Evolutionary conservation across 2,113 vertebrate species (phyloP), one percentile per base, ranked within the genome.

Genomic region (Hippocampus barbouri): DNA sequence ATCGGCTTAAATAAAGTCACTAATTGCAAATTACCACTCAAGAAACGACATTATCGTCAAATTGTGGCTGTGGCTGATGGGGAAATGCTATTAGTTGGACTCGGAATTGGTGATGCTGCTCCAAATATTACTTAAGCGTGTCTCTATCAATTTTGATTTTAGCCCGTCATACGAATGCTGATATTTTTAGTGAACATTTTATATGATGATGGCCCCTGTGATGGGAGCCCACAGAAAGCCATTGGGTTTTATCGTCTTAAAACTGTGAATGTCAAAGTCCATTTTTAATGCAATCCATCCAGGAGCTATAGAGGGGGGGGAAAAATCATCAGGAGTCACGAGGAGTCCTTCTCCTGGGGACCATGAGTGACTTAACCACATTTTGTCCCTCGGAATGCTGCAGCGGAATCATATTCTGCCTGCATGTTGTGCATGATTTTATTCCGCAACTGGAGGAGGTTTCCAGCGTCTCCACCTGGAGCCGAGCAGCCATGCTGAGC

Each of bases 401-500:
- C 61, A 47, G 65, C 51, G 49, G 54, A 73, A 54, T 68, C 74
- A 74, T 66, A 54, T 68, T 70, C 47, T 20, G 7, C 68, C 34
- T 21, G 45, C 72, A 75, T 70, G 18, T 66, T 56, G 66, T 68
- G 30, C 57, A 43, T 70, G 34, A 70, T 73, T 79, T 75, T 67
- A 66, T 77, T 73, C 47, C 49, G 11, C 64, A 73, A 43, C 73
- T 77, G n/a, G 16, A 70, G 34, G 68, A 7, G 16, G 63, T 76
- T 81, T 76, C 14, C 69, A 60, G 12, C 71, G 43, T 67, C 77
- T 70, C 63, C 2, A 25, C 60, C 70, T 73, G 72, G 70, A 74
- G 62, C 79, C 14, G 72, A 12, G 67, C 41, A 51, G 60, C 30
- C 73, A 74, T 60, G 81, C 76, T 82, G 83, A 81, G 81, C 80